These are phyloP conservation scores for Drosophila subobscura DNA, from an alignment of 1,140 invertebrate genomes.

Conservation along the genomic window DNA sequence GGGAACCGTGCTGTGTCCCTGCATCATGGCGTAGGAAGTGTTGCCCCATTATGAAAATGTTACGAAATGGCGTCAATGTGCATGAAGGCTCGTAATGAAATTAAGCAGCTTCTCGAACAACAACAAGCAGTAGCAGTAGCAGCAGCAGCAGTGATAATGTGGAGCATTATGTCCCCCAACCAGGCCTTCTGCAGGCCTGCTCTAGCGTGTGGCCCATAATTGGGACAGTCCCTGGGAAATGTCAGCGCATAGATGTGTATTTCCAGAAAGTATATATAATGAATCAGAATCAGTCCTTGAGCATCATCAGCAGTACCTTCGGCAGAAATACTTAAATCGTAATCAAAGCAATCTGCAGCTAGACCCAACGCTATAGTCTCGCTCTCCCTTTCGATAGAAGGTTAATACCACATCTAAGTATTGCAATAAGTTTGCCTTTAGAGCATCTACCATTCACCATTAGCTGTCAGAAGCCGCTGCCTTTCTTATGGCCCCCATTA, in stretches of 20 bases:
- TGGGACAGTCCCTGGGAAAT: too few species aligned
- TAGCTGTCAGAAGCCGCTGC: neutral
- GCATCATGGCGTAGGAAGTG: conserved; percentile 5
- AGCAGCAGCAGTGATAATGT: too few species aligned
- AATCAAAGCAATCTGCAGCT: too few species aligned
- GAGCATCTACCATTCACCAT: conserved; percentile 10
- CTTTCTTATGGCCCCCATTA: conserved; percentile 30
- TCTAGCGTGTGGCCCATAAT: too few species aligned
- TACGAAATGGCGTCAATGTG: conserved; percentile 79
- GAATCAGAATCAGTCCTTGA: too few species aligned
- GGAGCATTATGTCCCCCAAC: too few species aligned
- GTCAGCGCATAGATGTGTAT: too few species aligned
- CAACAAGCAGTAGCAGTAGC: conserved; percentile 10
- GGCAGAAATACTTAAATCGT: too few species aligned
- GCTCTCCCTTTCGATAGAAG: neutral
- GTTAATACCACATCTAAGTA: neutral
- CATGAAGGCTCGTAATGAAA: conserved; percentile 71
- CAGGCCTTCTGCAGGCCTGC: too few species aligned
- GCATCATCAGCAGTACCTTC: too few species aligned
- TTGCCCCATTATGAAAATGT: conserved; percentile 74
- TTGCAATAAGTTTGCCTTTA: conserved; percentile 8
- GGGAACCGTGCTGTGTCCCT: conserved; percentile 6
- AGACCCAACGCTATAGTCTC: neutral
- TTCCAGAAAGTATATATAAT: too few species aligned
- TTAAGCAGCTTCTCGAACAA: conserved; percentile 55